A percentile compares a stretch with the other conserved stretches of the same genome.
Evolutionary conservation across 1,140 invertebrate species (phyloP).

Genomic region (Brachionus rubens): DNA sequence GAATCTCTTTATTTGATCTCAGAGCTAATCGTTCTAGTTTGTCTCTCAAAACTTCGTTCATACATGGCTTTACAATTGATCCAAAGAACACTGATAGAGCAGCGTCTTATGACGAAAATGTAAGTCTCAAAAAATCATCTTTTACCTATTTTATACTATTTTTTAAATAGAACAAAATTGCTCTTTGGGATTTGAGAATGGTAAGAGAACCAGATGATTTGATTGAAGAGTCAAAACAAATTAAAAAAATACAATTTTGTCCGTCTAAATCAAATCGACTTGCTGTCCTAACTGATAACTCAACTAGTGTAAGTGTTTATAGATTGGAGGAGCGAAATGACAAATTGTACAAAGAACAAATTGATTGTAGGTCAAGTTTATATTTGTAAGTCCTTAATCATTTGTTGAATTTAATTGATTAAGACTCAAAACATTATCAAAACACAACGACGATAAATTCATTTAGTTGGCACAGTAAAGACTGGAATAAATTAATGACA

Average conservation of each 20-base stretch:
- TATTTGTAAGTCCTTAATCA: not conserved
- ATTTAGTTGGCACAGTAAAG: conserved; percentile 41
- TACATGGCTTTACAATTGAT: conserved; percentile 24
- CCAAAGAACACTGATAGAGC: not conserved
- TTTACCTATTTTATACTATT: too few relatives aligned
- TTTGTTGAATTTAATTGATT: not conserved
- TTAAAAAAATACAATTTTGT: conserved; percentile 46
- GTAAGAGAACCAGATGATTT: conserved; percentile 35
- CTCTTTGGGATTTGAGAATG: conserved; percentile 36
- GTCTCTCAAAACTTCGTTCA: not conserved
- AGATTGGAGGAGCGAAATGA: conserved; percentile 10
- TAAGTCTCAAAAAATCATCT: not conserved
- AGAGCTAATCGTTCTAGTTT: not conserved
- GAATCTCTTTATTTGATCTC: conserved; percentile 21
- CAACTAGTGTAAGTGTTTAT: not conserved
- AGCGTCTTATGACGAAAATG: not conserved
- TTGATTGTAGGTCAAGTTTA: conserved; percentile 5
- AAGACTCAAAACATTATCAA: not conserved
- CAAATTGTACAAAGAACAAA: conserved; percentile 7
- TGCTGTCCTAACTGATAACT: conserved; percentile 23
- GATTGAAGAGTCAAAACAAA: conserved; percentile 18
- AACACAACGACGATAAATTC: not conserved
- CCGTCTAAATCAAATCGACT: conserved; percentile 1
- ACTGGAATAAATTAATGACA: conserved; percentile 28
- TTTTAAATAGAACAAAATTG: conserved; percentile 36